Percentiles rank a stretch among this genome's conserved stretches.
These are phyloP conservation scores for Lithobius niger DNA, from an alignment of 1,140 invertebrate genomes.

Conservation along the genomic window DNA sequence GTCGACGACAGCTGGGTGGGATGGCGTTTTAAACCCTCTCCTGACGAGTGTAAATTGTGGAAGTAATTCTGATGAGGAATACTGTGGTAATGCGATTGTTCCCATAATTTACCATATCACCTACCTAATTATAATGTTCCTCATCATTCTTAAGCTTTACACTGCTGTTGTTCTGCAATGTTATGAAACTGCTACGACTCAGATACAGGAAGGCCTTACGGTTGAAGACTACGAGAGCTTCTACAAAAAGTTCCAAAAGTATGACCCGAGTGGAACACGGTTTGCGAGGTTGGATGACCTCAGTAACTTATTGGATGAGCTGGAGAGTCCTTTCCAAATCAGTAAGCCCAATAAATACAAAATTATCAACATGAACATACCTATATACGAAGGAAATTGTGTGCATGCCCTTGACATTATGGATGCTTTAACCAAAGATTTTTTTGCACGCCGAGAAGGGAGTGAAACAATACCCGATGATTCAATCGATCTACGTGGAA, in stretches of 20 bases:
- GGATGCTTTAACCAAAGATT: constrained; percentile 78
- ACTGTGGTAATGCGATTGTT: constrained; percentile 83
- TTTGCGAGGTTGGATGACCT: constrained; percentile 87
- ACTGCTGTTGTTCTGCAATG: constrained; percentile 98
- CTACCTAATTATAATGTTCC: constrained; percentile 93
- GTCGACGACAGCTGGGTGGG: constrained; percentile 96
- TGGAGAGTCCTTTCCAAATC: constrained; percentile 85
- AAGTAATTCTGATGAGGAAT: constrained; percentile 69
- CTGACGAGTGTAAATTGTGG: constrained; percentile 91
- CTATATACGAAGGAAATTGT: constrained; percentile 89
- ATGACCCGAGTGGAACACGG: constrained; percentile 92
- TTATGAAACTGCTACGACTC: constrained; percentile 94
- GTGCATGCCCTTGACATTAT: constrained; percentile 96
- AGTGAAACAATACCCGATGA: constrained; percentile 40
- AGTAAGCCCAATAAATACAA: constrained; percentile 98
- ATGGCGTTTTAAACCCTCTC: constrained; percentile 84
- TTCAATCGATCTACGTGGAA: constrained; percentile 59
- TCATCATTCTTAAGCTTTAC: constrained; percentile 99
- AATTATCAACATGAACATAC: constrained; percentile 96
- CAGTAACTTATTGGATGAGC: constrained; percentile 85
- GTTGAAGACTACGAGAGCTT: constrained; percentile 99
- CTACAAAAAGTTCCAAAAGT: constrained; percentile 97
- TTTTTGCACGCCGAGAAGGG: constrained; percentile 85
- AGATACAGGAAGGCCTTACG: constrained; percentile 93
- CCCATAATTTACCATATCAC: constrained; percentile 87